Evolutionary conservation across 2,797 vertebrate species (phyloP), one percentile per base, ranked within the genome.

Genomic region (Propithecus perrieri): DNA sequence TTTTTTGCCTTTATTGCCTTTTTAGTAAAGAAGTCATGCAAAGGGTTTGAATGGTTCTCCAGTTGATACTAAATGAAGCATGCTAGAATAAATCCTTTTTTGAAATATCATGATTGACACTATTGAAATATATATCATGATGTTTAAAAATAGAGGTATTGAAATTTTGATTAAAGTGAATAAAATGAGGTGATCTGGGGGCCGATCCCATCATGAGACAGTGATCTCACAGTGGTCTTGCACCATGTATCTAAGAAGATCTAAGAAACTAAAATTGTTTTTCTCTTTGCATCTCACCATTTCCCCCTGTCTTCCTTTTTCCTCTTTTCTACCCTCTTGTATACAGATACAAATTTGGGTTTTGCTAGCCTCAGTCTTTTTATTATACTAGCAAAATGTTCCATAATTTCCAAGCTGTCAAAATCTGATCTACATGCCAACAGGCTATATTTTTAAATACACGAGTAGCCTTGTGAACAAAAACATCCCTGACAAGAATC

Each of bases 401-500:
- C 41, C 61, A 8, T 26, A 3, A 93, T 96, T 88, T 95, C 83
- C 91, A 95, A 76, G 26, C 76, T 94, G 91, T 75, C 24, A 24
- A 93, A 69, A 67, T 75, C 83, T 93, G 94, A 75, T 87, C 30
- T 79, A 35, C 63, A 14, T 14, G 90, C 65, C 86, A 90, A 94
- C 33, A 30, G 22, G 75, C 65, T 83, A 46, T 90, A 33, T 89
- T 94, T 94, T 89, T 67, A 93, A 90, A 91, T 90, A 80, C 15
- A 93, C 24, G 90, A 65, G 46, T 69, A 90, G 38, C 55, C 63
- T 5, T 33, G 63, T 86, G 78, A 96, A 80, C 96, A 95, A 95
- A 97, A 20, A 78, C 92, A 78, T 43, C 41, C 10, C 95, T 94
- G 97, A 94, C 95, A 57, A 79, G 10, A 69, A 85, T 88, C 59